A percentile compares a stretch with the other conserved stretches of the same genome.
Evolutionary conservation across 2,888 invertebrate genomes (phyloP).

Genomic region (Conomelus anceps): DNA sequence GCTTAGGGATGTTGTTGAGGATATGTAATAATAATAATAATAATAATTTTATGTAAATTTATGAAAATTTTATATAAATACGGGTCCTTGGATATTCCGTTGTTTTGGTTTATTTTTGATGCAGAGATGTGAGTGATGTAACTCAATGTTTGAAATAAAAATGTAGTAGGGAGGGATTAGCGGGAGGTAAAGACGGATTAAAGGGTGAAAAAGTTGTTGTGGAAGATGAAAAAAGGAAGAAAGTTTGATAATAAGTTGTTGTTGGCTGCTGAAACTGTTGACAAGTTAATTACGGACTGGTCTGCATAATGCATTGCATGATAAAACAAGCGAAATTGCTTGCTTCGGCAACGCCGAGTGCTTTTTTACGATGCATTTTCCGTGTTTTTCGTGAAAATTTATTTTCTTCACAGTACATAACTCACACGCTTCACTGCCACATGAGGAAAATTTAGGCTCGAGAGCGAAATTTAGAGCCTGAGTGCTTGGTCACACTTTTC

Average conservation of each 20-base stretch:
- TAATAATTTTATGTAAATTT: too few relatives aligned
- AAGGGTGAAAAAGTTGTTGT: not conserved
- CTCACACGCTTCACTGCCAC: not conserved
- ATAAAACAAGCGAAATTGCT: not conserved
- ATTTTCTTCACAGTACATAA: too few relatives aligned
- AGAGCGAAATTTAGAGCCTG: too few relatives aligned
- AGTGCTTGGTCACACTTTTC: not conserved
- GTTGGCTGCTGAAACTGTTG: not conserved
- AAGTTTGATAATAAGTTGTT: not conserved
- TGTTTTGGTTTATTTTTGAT: too few relatives aligned
- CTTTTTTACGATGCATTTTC: not conserved
- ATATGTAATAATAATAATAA: too few relatives aligned
- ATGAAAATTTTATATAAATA: too few relatives aligned
- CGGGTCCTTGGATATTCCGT: too few relatives aligned
- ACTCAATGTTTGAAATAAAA: too few relatives aligned
- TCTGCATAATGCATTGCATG: not conserved
- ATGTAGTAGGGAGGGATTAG: not conserved
- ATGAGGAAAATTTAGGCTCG: not conserved
- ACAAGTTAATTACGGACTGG: not conserved
- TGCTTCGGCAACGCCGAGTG: not conserved
- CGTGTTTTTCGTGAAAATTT: not conserved
- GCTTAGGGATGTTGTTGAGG: too few relatives aligned
- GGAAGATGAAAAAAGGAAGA: not conserved
- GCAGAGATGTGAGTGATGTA: too few relatives aligned
- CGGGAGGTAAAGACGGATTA: not conserved